Conservation (phyloP, 2,113 vertebrate species). For the Cyphomyrus discorhynchus region DNA sequence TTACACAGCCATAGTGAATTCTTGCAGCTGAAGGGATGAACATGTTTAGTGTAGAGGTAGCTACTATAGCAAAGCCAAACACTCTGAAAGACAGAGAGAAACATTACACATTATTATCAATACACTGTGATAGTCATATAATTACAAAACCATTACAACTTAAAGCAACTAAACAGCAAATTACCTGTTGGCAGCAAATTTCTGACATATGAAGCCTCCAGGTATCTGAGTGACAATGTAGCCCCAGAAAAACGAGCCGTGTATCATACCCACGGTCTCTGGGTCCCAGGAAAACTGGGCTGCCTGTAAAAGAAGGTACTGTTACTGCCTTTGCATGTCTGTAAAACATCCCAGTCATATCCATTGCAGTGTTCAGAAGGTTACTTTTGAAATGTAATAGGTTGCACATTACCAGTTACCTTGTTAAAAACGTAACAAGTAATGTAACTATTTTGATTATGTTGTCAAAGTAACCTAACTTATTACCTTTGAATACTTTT, state of each 20-base stretch:
- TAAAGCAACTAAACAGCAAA: neutral
- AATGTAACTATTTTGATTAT: neutral
- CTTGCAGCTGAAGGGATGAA: constrained; percentile 78
- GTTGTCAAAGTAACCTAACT: neutral
- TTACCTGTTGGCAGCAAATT: constrained; percentile 86
- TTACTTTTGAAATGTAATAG: neutral
- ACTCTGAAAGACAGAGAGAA: constrained; percentile 56
- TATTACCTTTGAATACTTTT: neutral
- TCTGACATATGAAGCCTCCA: constrained; percentile 85
- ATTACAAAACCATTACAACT: neutral
- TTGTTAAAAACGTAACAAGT: neutral
- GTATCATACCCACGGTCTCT: constrained; percentile 86
- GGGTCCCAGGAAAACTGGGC: constrained; percentile 85
- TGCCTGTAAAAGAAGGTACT: constrained; percentile 56
- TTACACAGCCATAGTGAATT: constrained; percentile 78
- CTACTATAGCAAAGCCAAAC: constrained; percentile 85
- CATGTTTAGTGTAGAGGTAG: constrained; percentile 83
- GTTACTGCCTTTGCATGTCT: neutral
- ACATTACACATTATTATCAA: neutral
- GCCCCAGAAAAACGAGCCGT: constrained; percentile 90
- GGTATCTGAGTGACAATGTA: constrained; percentile 93
- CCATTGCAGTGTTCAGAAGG: neutral
- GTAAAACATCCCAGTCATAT: neutral
- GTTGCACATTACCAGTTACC: neutral
- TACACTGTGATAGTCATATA: neutral